A percentile compares a stretch with the other conserved stretches of the same genome.
phyloP scores from a whole-genome alignment of 2,888 invertebrate species.

The Pristionchus entomophagus region DNA sequence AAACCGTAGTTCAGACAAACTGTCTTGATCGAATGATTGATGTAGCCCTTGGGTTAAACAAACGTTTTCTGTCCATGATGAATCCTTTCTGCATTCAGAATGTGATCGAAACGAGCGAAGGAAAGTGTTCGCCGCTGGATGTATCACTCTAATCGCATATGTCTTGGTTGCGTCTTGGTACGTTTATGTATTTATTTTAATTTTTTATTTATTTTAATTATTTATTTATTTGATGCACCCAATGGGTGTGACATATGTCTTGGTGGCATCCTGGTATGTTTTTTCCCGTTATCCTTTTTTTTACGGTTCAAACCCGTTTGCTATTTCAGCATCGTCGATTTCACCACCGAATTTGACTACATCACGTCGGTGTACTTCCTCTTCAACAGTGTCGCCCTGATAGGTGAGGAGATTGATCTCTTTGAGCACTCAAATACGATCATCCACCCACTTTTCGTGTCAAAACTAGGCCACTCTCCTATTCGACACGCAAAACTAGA shows the following conservation, averaged over 20 bases:
- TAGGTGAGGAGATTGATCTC: constrained; percentile 54
- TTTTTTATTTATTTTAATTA: too few relatives aligned
- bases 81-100: neutral
- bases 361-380: constrained; percentile 70
- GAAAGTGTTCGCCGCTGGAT: constrained; percentile 64
- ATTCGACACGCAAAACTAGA: neutral
- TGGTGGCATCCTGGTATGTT: neutral
- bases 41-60: neutral
- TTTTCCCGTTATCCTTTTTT: neutral
- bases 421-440: neutral
- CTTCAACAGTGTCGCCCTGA: constrained; percentile 70
- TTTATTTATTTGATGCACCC: too few relatives aligned
- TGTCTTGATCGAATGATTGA: too few relatives aligned
- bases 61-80: neutral
- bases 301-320: too few relatives aligned
- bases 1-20: too few relatives aligned
- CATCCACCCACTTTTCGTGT: neutral
- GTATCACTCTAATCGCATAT: constrained; percentile 64
- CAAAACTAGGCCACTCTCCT: neutral
- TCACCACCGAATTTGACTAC: constrained; percentile 65
- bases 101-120: constrained; percentile 57
- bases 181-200: neutral
- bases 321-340: neutral
- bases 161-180: constrained; percentile 56
- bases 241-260: too few relatives aligned